Evolutionary conservation across 2,113 vertebrate species (phyloP), one percentile per base, ranked within the genome.

Genomic region (Nerophis ophidion): DNA sequence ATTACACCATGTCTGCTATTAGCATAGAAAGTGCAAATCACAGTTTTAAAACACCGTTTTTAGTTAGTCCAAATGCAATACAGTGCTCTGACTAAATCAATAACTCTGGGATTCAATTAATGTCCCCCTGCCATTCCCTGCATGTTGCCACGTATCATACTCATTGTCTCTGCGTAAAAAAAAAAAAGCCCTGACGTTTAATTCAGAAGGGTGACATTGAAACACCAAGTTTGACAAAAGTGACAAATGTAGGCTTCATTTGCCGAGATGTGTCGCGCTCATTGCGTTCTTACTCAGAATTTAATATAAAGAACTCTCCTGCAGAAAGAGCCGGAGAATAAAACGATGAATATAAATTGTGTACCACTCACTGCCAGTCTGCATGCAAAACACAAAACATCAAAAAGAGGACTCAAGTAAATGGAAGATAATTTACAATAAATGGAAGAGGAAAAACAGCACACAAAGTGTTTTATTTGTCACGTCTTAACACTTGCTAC

Each of bases 41-140:
- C 70, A 75, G 64, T 66, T 72, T 60, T 66, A 66, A 55, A 59
- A 76, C 58, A 60, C 67, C 71, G 68, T 65, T 61, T 80, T 72
- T 66, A 66, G 19, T 47, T 1, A 6, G 68, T 61, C 74, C 52
- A 5, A 60, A 67, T 60, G 77, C 63, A 61, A 79, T 71, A 62
- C n/a, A 42, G 2, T 42, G 36, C 55, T 72, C 49, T 33, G 68
- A 53, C 69, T 74, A 67, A 87, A 84, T 86, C 80, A 83, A 81
- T 84, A 83, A 75, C 46, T 71, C 70, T 48, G 26, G 54, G 68
- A 71, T 81, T 83, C 77, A 83, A 82, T 86, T 77, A 79, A 64
- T 75, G 65, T 76, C 71, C 72, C 26, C 65, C 68, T 50, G 55
- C 76, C 78, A 66, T 74, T 86, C 63, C 57, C 60, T 67, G 44